Percentiles rank a stretch among this genome's conserved stretches.
Conservation (phyloP, 2,113 vertebrate genomes). For the Strix uralensis region DNA sequence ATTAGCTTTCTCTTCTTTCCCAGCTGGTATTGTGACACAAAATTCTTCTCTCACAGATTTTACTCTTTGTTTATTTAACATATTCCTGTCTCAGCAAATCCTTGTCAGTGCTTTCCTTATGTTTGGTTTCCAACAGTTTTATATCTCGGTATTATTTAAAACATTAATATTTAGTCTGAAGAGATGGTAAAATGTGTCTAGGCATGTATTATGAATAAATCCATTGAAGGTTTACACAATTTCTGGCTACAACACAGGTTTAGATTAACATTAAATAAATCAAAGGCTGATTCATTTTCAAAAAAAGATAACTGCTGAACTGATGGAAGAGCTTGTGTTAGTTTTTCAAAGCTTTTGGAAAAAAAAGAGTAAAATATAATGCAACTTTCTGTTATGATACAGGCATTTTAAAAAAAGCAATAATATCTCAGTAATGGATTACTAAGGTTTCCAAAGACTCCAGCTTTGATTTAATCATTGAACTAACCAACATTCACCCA, state of each 20-base stretch:
- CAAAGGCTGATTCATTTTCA: background rate
- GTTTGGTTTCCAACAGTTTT: background rate
- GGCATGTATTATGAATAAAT: background rate
- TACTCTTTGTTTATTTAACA: slow-evolving; percentile 10
- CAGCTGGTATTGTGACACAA: background rate
- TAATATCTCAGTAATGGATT: background rate
- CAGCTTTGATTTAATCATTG: background rate
- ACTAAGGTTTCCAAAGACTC: background rate
- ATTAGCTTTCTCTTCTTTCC: background rate
- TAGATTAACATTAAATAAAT: slow-evolving; percentile 1
- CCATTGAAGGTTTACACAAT: background rate
- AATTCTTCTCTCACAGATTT: background rate
- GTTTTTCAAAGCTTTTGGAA: background rate
- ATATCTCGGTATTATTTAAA: background rate
- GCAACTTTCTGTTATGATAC: background rate
- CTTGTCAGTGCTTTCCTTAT: background rate
- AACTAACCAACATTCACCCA: background rate
- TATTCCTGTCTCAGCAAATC: background rate
- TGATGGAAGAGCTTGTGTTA: background rate
- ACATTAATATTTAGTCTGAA: background rate
- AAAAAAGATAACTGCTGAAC: background rate
- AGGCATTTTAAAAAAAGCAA: background rate
- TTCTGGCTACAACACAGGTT: background rate
- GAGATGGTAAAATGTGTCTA: background rate
- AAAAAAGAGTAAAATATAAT: background rate